Conservation (phyloP, 2,797 vertebrate genomes). For the Gallinago solitaria region DNA sequence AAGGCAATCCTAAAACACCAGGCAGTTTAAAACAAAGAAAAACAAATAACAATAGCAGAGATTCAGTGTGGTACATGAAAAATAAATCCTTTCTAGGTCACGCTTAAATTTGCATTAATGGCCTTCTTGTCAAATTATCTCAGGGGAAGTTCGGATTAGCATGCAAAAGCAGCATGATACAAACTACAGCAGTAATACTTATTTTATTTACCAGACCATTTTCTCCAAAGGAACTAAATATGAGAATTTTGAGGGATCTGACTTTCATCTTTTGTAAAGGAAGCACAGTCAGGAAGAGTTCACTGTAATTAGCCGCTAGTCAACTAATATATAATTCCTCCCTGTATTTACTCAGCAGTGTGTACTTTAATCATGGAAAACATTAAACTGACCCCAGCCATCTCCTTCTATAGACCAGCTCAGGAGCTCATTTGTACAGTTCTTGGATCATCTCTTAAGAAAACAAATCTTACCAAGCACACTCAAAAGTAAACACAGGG, state of each 20-base stretch:
- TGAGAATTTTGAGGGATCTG: background rate
- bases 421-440: conserved; percentile 30
- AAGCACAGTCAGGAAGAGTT: background rate
- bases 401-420: background rate
- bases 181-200: conserved; percentile 7
- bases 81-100: conserved; percentile 60
- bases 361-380: conserved; percentile 60
- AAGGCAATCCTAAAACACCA: background rate
- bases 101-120: conserved; percentile 56
- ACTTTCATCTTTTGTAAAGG: conserved; percentile 30
- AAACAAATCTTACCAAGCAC: conserved; percentile 29
- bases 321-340: conserved; percentile 46
- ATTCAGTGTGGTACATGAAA: conserved; percentile 8
- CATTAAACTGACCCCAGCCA: conserved; percentile 30
- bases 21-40: conserved; percentile 20
- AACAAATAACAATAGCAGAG: conserved; percentile 50
- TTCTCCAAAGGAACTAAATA: conserved; percentile 19
- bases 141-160: conserved; percentile 9
- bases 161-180: conserved; percentile 12
- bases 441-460: conserved; percentile 31
- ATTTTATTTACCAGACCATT: conserved; percentile 17
- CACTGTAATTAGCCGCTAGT: conserved; percentile 30
- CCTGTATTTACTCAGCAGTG: conserved; percentile 29
- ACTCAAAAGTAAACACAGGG: background rate
- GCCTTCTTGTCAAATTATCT: conserved; percentile 61